Evolutionary conservation across 2,797 vertebrate genomes (phyloP).

Genomic region (Echiichthys vipera): DNA sequence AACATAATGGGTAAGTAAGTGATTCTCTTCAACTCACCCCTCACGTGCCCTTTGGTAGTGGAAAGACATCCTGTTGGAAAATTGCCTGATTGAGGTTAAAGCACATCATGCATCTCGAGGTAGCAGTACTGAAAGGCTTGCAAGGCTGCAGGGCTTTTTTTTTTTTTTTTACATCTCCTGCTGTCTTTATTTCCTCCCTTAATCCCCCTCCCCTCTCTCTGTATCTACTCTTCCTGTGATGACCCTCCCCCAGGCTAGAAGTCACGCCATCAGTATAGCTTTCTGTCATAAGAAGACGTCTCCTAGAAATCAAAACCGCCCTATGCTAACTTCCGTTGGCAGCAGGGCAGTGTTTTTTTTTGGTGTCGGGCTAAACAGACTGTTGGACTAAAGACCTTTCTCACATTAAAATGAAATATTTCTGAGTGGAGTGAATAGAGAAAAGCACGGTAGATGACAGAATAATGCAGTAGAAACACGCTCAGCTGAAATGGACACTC

Average conservation of each 20-base stretch:
- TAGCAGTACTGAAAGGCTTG: slow-evolving; percentile 53
- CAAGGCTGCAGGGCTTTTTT: slow-evolving; percentile 49
- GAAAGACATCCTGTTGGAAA: slow-evolving; percentile 71
- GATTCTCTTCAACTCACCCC: slow-evolving; percentile 83
- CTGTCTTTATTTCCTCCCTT: slow-evolving; percentile 52
- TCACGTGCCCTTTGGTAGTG: slow-evolving; percentile 82
- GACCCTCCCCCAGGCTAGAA: slow-evolving; percentile 82
- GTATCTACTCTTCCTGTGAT: slow-evolving; percentile 70
- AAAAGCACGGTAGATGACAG: no score
- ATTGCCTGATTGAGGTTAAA: slow-evolving; percentile 72
- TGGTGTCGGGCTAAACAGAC: slow-evolving; percentile 64
- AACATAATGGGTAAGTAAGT: slow-evolving; percentile 98
- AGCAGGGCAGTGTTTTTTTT: slow-evolving; percentile 23
- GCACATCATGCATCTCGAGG: slow-evolving; percentile 77
- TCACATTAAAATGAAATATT: slow-evolving; percentile 23
- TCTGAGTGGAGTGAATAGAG: no score
- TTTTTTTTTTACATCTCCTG: slow-evolving; percentile 44
- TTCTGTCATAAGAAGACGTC: slow-evolving; percentile 81
- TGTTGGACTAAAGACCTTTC: slow-evolving; percentile 60
- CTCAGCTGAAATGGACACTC: no score
- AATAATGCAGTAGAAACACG: no score
- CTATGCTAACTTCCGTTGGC: slow-evolving; percentile 58
- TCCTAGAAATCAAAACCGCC: slow-evolving; percentile 71
- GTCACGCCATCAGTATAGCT: slow-evolving; percentile 85
- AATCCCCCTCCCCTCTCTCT: slow-evolving; percentile 56